Percentiles rank a stretch among this genome's conserved stretches.
Evolutionary conservation across 1,140 invertebrate genomes (phyloP).

Genomic region (Pseudomyrmex concolor): DNA sequence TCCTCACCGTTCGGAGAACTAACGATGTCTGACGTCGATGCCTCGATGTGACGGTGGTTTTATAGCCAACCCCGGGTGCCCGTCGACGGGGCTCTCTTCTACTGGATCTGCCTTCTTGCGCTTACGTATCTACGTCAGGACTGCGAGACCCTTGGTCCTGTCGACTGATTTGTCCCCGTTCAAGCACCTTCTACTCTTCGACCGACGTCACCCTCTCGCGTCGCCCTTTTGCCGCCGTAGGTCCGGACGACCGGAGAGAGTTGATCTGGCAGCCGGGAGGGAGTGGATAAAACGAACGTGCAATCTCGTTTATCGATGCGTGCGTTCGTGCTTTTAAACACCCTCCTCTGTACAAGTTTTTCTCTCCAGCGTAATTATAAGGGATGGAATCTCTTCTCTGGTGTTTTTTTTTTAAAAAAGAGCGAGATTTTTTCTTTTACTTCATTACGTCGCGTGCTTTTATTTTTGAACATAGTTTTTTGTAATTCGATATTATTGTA

Average conservation of each 20-base stretch:
- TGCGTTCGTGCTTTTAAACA: too few relatives aligned
- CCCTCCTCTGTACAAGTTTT: not conserved
- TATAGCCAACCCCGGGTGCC: conserved; percentile 67
- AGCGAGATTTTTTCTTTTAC: not conserved
- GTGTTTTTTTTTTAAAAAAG: too few relatives aligned
- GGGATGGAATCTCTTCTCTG: not conserved
- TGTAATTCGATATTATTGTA: too few relatives aligned
- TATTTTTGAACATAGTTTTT: too few relatives aligned
- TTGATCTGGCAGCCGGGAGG: not conserved
- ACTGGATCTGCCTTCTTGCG: too few relatives aligned
- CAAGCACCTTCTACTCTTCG: conserved; percentile 8
- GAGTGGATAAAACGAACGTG: not conserved
- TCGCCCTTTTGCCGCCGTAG: not conserved
- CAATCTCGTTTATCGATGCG: conserved; percentile 26
- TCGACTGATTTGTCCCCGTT: conserved; percentile 49
- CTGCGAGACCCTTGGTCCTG: conserved; percentile 44
- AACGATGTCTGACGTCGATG: conserved; percentile 76
- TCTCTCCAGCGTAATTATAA: conserved; percentile 4
- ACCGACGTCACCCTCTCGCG: not conserved
- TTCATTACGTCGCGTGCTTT: not conserved
- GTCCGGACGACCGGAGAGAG: too few relatives aligned
- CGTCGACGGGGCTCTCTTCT: conserved; percentile 36
- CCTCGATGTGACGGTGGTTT: conserved; percentile 73
- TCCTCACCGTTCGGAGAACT: conserved; percentile 74
- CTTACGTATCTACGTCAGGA: conserved; percentile 44